Percentiles rank a stretch among this genome's conserved stretches.
phyloP scores from a whole-genome alignment of 2,113 vertebrate genomes.

The Zapus hudsonius region DNA sequence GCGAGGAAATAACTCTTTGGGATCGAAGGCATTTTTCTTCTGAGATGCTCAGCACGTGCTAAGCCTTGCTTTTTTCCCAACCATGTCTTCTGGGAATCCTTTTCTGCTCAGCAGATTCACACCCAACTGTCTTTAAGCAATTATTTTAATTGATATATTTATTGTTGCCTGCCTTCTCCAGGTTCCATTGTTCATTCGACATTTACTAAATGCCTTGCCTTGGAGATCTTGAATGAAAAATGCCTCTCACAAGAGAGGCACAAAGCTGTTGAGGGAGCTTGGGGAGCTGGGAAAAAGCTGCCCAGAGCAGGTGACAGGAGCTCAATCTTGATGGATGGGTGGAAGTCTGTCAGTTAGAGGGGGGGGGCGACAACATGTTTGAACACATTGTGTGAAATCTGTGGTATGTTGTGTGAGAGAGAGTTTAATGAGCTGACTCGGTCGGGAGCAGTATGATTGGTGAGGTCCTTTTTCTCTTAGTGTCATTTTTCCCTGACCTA shows the following conservation, averaged over 20 bases:
- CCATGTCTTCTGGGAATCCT: constrained; percentile 45
- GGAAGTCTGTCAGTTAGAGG: constrained; percentile 16
- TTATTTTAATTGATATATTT: constrained; percentile 72
- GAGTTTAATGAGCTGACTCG: constrained; percentile 59
- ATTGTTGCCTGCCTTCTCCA: constrained; percentile 54
- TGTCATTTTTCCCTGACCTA: not conserved
- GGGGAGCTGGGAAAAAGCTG: constrained; percentile 44
- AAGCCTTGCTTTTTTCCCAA: not conserved
- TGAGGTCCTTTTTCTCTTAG: constrained; percentile 42
- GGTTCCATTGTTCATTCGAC: constrained; percentile 49
- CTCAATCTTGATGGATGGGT: constrained; percentile 70
- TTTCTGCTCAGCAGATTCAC: constrained; percentile 53
- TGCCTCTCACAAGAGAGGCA: constrained; percentile 49
- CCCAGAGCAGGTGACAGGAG: constrained; percentile 62
- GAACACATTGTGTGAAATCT: constrained; percentile 66
- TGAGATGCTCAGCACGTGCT: constrained; percentile 46
- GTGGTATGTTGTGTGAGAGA: constrained; percentile 24
- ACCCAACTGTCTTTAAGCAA: constrained; percentile 48
- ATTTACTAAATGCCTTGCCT: constrained; percentile 55
- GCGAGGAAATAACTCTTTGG: no score
- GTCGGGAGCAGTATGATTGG: constrained; percentile 54
- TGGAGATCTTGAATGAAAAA: constrained; percentile 71
- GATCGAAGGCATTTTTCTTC: constrained; percentile 41
- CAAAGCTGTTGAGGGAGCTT: not conserved
- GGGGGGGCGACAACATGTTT: constrained; percentile 71